phyloP scores from a whole-genome alignment of 2,113 vertebrate genomes.

The Zosterops borbonicus region DNA sequence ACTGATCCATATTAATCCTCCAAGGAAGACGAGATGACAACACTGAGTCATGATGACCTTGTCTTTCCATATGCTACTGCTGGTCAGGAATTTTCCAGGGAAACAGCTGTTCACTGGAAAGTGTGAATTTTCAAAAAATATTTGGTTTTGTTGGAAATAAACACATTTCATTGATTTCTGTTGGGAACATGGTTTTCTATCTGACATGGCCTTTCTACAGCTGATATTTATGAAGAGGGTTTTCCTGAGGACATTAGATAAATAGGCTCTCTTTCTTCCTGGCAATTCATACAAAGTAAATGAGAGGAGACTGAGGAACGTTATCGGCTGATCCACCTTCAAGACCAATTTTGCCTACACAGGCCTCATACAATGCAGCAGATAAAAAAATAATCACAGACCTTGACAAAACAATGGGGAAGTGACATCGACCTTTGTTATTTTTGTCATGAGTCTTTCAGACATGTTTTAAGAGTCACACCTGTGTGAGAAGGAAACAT shows the following conservation, averaged over 20 bases:
- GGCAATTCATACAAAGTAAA: background rate
- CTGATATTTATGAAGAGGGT: background rate
- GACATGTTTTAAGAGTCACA: background rate
- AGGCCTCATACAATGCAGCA: background rate
- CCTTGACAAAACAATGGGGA: background rate
- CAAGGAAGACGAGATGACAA: background rate
- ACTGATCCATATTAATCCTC: conserved; percentile 51
- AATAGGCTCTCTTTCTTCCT: background rate
- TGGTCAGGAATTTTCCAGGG: conserved; percentile 35
- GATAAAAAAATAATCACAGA: background rate
- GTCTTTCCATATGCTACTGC: background rate
- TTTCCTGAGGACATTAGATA: background rate
- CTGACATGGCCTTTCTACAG: background rate
- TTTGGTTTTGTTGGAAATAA: background rate
- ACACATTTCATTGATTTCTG: background rate
- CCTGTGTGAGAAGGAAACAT: background rate
- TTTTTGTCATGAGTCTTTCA: background rate
- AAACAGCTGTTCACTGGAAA: background rate
- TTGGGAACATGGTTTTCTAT: background rate
- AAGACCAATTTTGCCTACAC: background rate
- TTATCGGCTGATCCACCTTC: background rate
- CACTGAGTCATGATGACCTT: background rate
- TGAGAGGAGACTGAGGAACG: background rate
- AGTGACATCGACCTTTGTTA: background rate
- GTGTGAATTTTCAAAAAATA: background rate